Percentiles rank a stretch among this genome's conserved stretches.
Evolutionary conservation across 2,888 invertebrate species (phyloP).

Genomic region (Nephrotoma appendiculata): DNA sequence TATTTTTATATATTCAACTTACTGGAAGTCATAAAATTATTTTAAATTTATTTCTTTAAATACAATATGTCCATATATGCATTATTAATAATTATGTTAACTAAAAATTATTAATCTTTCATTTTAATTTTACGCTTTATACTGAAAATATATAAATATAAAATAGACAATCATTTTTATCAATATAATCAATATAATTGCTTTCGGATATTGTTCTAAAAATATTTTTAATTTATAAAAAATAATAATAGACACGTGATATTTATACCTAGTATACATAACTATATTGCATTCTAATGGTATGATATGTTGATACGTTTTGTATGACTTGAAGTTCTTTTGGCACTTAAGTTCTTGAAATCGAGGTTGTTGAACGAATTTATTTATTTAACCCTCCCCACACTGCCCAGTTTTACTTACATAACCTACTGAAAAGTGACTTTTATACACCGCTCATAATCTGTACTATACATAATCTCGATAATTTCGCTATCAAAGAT

Average conservation of each 20-base stretch:
- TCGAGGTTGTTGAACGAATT: too few species aligned
- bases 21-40: neutral
- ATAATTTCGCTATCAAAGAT: too few species aligned
- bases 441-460: too few species aligned
- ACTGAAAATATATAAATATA: neutral
- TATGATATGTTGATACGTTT: too few species aligned
- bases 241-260: neutral
- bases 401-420: too few species aligned
- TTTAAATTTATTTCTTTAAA: neutral
- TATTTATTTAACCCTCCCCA: too few species aligned
- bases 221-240: neutral
- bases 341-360: too few species aligned
- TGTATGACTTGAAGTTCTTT: too few species aligned
- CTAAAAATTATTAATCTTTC: neutral
- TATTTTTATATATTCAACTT: neutral
- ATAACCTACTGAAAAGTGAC: too few species aligned
- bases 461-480: too few species aligned
- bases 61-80: neutral
- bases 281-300: too few species aligned
- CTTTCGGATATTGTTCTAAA: neutral
- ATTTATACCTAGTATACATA: neutral
- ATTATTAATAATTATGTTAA: neutral
- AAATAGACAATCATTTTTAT: neutral
- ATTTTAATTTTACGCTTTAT: neutral
- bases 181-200: neutral